Evolutionary conservation across 2,797 vertebrate species (phyloP).

Genomic region (Pangasius djambal): DNA sequence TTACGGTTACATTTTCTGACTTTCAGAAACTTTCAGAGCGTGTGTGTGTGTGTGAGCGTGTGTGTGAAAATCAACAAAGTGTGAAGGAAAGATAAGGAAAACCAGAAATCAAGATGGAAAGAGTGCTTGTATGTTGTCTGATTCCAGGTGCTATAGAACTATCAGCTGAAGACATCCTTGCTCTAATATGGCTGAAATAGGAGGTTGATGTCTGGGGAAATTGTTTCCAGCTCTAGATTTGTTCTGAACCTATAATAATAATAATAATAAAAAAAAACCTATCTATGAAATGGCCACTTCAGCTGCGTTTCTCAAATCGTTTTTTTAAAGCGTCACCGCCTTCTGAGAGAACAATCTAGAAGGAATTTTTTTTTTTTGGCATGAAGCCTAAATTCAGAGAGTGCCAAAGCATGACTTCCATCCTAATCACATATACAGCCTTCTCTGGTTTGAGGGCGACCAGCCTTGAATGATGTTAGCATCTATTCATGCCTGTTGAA

Average conservation of each 20-base stretch:
- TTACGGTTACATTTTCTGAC: slow-evolving; percentile 14
- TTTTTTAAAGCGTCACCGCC: neutral
- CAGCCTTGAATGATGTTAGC: neutral
- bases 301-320: slow-evolving; percentile 6
- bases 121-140: neutral
- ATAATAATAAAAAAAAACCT: neutral
- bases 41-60: slow-evolving; percentile 5
- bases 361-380: neutral
- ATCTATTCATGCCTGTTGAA: neutral
- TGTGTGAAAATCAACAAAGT: slow-evolving; percentile 4
- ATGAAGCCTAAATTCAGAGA: neutral
- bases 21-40: slow-evolving; percentile 5
- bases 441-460: neutral
- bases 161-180: slow-evolving; percentile 9
- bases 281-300: slow-evolving; percentile 36
- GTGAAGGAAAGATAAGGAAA: neutral
- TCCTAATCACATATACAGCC: neutral
- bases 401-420: neutral
- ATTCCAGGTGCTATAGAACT: neutral
- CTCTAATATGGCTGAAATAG: slow-evolving; percentile 32
- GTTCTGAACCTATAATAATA: slow-evolving; percentile 34
- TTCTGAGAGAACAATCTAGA: slow-evolving; percentile 35
- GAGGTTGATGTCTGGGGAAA: slow-evolving; percentile 30
- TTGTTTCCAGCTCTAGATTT: slow-evolving; percentile 28
- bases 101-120: slow-evolving; percentile 3